Base-by-base conservation (phyloP, 1,140 invertebrate species). In the Himalopsyche phryganea region DNA sequence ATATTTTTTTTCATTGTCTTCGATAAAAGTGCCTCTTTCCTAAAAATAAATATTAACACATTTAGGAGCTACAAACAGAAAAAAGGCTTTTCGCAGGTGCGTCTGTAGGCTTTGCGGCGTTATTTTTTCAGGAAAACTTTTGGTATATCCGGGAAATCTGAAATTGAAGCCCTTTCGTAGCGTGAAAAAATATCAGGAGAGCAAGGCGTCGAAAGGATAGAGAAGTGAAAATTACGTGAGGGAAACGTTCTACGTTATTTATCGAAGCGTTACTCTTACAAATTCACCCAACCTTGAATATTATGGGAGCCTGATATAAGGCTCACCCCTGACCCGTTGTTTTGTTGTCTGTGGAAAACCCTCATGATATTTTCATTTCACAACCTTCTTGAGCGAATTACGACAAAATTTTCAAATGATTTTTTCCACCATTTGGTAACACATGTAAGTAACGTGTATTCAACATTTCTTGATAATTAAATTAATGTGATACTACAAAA, bases 111-210 rank as follows among this genome's bases (percentile, higher is more conserved):
- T 28, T 9, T 28, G 9, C 23, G 23, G 23, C 23, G 9, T 5
- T 28, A 28, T 5, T 40, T 15, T n/a, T 40, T 40, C 49, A 41
- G 50, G 48, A 50, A 28, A 28, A 28, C 23, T 56, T 63, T 57
- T 48, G 57, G 56, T 38, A 20, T 65, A 55, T 65, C 56, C 42
- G 41, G 47, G 46, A 65, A 65, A 61, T 56, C 50, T 58, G 59
- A 61, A 61, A 65, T 61, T 65, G 63, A 65, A 65, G 63, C 63
- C 63, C 63, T 65, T 65, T 65, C 63, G 49, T 65, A 61, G 63
- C 63, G 63, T 65, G 63, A 65, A 65, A 65, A 65, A 56, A 33
- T 61, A 65, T 45, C 50, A 56, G 63, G 63, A 57, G 41, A 45
- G 33, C 63, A 65, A 33, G 40, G 35, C 1, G 13, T 1, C 32